phyloP scores from a whole-genome alignment of 2,797 vertebrate genomes.

The Cottoperca gobio region DNA sequence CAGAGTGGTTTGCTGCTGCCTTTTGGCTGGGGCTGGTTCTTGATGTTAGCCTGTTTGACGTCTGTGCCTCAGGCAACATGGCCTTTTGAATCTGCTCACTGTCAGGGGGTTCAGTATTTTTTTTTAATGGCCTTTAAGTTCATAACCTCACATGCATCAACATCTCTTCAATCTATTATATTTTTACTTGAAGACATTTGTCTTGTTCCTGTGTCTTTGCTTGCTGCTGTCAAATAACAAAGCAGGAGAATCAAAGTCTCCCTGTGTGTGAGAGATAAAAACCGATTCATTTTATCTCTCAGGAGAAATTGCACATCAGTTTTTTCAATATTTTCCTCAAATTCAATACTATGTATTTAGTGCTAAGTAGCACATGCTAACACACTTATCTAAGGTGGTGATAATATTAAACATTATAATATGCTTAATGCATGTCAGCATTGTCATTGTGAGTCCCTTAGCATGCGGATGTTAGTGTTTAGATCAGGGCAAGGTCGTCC shows the following conservation, averaged over 20 bases:
- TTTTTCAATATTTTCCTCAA: background rate
- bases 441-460: background rate
- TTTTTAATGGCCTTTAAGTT: slow-evolving; percentile 2
- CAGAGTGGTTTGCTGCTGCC: slow-evolving; percentile 5
- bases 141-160: background rate
- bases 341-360: too few relatives aligned
- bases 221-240: background rate
- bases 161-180: background rate
- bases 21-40: slow-evolving; percentile 2
- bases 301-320: too few relatives aligned
- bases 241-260: too few relatives aligned
- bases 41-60: slow-evolving; percentile 53
- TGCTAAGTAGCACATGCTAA: background rate
- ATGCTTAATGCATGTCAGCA: background rate
- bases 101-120: slow-evolving; percentile 20
- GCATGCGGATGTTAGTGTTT: background rate
- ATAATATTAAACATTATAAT: background rate
- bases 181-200: background rate
- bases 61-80: slow-evolving; percentile 1
- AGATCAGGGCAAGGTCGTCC: background rate
- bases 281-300: too few relatives aligned
- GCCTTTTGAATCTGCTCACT: slow-evolving; percentile 29
- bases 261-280: too few relatives aligned
- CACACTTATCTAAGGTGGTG: background rate
- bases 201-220: background rate